Percentiles rank a stretch among this genome's conserved stretches.
Evolutionary conservation across 2,113 vertebrate genomes (phyloP).

Genomic region (Nothobranchius kuhntae): DNA sequence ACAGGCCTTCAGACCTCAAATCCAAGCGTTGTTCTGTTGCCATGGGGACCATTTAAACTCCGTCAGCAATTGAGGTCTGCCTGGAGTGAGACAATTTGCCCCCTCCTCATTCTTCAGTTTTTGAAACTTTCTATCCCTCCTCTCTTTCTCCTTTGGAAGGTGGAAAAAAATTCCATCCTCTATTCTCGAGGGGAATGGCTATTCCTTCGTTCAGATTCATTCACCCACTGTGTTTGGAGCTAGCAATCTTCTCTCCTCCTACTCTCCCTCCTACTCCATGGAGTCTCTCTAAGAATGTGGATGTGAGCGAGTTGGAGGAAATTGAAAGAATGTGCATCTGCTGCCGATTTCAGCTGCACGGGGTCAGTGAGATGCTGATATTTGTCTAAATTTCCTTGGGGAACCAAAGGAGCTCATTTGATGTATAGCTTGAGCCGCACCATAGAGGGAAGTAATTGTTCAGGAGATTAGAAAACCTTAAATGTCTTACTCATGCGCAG

Average conservation of each 20-base stretch:
- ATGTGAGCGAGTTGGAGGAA: conserved; percentile 1
- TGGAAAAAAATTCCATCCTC: conserved; percentile 46
- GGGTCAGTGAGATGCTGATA: conserved; percentile 44
- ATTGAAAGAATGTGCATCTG: conserved; percentile 37
- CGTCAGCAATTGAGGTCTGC: conserved; percentile 62
- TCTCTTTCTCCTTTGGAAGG: conserved; percentile 20
- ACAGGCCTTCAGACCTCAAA: conserved; percentile 24
- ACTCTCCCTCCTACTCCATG: conserved; percentile 59
- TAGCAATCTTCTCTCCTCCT: conserved; percentile 58
- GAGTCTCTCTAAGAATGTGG: conserved; percentile 46
- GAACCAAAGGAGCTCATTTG: conserved; percentile 35
- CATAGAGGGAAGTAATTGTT: conserved; percentile 28
- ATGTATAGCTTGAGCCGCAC: conserved; percentile 35
- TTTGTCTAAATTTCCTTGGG: conserved; percentile 32
- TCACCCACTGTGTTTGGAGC: conserved; percentile 68
- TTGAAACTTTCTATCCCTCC: conserved; percentile 17
- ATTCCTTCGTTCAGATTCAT: conserved; percentile 62
- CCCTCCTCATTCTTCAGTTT: conserved; percentile 33
- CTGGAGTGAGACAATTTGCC: conserved; percentile 48
- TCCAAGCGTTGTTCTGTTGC: conserved; percentile 52
- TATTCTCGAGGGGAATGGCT: conserved; percentile 55
- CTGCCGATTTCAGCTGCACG: conserved; percentile 47
- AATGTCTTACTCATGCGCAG: conserved; percentile 28
- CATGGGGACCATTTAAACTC: conserved; percentile 50
- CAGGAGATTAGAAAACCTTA: conserved; percentile 27